Evolutionary conservation across 2,113 vertebrate species (phyloP).

Genomic region (Lagopus muta): DNA sequence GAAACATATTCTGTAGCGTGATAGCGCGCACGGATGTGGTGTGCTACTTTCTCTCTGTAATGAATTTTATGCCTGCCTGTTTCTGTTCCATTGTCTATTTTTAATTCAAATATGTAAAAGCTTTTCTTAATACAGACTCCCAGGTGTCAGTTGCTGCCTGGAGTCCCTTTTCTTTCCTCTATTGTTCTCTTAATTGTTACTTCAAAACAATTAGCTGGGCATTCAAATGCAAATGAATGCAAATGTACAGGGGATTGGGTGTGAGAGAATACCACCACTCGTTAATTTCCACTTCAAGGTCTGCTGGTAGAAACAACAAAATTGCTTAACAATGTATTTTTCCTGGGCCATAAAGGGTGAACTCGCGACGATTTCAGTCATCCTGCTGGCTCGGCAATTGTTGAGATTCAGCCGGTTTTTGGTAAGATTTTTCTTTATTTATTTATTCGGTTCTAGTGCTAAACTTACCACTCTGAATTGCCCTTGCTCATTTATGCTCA

Average conservation of each 20-base stretch:
- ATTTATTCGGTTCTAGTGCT: conserved; percentile 20
- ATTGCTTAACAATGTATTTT: conserved; percentile 71
- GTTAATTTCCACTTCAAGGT: conserved; percentile 82
- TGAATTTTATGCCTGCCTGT: conserved; percentile 72
- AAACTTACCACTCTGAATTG: conserved; percentile 35
- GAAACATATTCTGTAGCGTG: conserved; percentile 23
- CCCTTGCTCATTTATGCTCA: conserved; percentile 23
- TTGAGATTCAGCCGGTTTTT: conserved; percentile 53
- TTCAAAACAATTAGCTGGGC: conserved; percentile 84
- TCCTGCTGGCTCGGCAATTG: conserved; percentile 71
- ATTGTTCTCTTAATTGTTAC: conserved; percentile 86
- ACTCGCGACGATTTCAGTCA: conserved; percentile 1
- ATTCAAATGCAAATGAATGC: conserved; percentile 84
- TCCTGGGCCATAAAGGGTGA: conserved; percentile 69
- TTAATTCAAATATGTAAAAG: conserved; percentile 82
- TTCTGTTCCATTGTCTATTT: conserved; percentile 76
- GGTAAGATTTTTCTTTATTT: conserved; percentile 37
- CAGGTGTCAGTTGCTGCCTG: conserved; percentile 82
- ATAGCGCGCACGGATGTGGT: neutral
- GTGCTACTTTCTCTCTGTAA: conserved; percentile 36
- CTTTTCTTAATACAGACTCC: conserved; percentile 80
- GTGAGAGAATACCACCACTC: conserved; percentile 75
- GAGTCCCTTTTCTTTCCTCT: conserved; percentile 78
- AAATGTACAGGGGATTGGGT: conserved; percentile 75
- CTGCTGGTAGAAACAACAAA: conserved; percentile 77